Conservation (phyloP, 2,113 vertebrate genomes). For the Lamprologus ornatipinnis region DNA sequence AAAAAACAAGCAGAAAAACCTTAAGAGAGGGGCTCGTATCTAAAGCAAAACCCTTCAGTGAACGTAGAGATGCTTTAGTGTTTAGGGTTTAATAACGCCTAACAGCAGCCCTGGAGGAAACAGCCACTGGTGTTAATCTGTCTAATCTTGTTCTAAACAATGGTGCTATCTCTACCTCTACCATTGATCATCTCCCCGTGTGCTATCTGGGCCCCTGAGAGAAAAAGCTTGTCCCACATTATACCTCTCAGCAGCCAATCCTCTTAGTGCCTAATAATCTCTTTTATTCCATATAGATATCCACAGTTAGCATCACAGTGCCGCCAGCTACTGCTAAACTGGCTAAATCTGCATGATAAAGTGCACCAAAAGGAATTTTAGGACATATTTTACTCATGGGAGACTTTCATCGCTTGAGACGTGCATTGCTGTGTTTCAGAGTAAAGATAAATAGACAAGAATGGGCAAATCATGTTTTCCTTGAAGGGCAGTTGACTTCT, state of each 20-base stretch:
- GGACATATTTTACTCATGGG: background rate
- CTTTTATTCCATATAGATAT: constrained; percentile 39
- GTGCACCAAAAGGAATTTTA: background rate
- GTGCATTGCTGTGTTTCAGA: background rate
- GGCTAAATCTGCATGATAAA: background rate
- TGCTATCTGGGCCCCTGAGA: constrained; percentile 23
- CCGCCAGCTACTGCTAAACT: background rate
- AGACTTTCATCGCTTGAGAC: background rate
- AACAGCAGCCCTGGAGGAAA: background rate
- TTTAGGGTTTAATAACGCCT: constrained; percentile 2
- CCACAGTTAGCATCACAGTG: constrained; percentile 13
- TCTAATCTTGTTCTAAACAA: constrained; percentile 50
- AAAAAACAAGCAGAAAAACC: background rate
- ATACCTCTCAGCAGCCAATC: constrained; percentile 56
- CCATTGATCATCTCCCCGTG: background rate
- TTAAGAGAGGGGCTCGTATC: constrained; percentile 1
- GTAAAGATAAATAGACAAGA: background rate
- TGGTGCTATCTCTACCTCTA: constrained; percentile 6
- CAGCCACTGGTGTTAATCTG: constrained; percentile 24
- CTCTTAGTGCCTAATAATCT: constrained; percentile 51
- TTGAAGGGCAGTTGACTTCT: background rate
- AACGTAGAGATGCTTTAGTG: background rate
- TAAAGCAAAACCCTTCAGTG: background rate
- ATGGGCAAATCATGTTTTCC: background rate
- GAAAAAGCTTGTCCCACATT: constrained; percentile 12